These are phyloP conservation scores for Cyrtonyx montezumae DNA, from an alignment of 2,113 vertebrate genomes.

Conservation along the genomic window DNA sequence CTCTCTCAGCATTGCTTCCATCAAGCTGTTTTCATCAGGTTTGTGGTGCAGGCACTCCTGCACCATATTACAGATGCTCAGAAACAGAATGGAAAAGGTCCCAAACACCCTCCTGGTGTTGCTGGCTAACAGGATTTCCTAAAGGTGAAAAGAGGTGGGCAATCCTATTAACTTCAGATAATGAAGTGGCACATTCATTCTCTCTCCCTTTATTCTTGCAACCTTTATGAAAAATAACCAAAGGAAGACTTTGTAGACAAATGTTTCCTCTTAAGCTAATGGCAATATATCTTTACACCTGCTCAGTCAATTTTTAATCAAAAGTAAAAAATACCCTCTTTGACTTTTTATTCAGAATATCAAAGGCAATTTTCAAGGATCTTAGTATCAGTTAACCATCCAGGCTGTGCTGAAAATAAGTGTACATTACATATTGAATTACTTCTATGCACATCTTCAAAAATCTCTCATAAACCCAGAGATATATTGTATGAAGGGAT, in stretches of 20 bases:
- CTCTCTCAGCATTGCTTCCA: not conserved
- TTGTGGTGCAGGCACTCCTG: not conserved
- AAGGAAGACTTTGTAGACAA: not conserved
- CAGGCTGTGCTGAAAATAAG: not conserved
- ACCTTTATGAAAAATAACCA: not conserved
- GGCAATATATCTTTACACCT: not conserved
- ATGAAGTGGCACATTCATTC: not conserved
- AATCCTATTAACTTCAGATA: constrained; percentile 22
- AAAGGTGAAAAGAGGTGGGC: not conserved
- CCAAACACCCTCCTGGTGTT: not conserved
- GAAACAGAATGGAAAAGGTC: not conserved
- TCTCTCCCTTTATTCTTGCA: not conserved
- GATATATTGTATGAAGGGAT: not conserved
- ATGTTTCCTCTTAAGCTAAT: not conserved
- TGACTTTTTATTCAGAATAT: constrained; percentile 48
- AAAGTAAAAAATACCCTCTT: constrained; percentile 15
- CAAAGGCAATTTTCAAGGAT: constrained; percentile 36
- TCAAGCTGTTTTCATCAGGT: not conserved
- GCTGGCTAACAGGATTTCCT: not conserved
- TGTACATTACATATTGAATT: not conserved
- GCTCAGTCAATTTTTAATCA: constrained; percentile 37
- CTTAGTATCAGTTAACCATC: constrained; percentile 9
- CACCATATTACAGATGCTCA: not conserved
- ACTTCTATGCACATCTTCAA: not conserved
- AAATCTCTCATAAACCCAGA: not conserved